Conservation (phyloP, 2,888 invertebrate species). For the Acanthoscelides obtectus region DNA sequence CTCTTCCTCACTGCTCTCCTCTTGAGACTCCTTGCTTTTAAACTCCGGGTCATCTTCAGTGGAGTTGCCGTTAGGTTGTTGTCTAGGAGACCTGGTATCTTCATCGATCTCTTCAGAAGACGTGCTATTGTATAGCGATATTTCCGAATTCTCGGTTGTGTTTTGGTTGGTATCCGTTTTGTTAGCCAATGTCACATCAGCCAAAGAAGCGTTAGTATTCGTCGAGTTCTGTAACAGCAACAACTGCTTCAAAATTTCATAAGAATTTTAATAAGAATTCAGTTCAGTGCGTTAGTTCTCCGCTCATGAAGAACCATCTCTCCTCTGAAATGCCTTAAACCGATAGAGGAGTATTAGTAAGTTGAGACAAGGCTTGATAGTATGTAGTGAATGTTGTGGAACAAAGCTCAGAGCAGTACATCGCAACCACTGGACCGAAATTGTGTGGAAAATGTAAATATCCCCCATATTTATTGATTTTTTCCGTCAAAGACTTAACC, state of each 20-base stretch:
- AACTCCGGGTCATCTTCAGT: constrained; percentile 22
- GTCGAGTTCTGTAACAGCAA: neutral
- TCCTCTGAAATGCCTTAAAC: too few relatives aligned
- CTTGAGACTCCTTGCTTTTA: constrained; percentile 19
- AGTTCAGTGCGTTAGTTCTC: too few relatives aligned
- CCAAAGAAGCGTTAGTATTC: too few relatives aligned
- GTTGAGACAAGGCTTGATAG: too few relatives aligned
- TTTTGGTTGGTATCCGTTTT: neutral
- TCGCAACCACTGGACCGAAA: too few relatives aligned
- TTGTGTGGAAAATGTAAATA: too few relatives aligned
- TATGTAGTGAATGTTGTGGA: too few relatives aligned
- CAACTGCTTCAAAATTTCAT: neutral
- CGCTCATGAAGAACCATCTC: too few relatives aligned
- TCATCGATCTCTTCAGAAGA: constrained; percentile 2
- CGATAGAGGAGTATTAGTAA: too few relatives aligned
- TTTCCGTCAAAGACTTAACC: too few relatives aligned
- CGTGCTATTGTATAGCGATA: neutral
- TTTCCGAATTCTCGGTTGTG: neutral
- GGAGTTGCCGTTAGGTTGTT: constrained; percentile 20
- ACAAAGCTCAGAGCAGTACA: too few relatives aligned
- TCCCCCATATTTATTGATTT: too few relatives aligned
- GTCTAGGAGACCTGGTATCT: constrained; percentile 19
- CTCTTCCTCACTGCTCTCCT: constrained; percentile 36
- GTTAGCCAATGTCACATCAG: neutral
- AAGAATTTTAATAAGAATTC: constrained; percentile 6